These are phyloP conservation scores for Arenaria interpres DNA, from an alignment of 2,113 vertebrate genomes.

Conservation along the genomic window DNA sequence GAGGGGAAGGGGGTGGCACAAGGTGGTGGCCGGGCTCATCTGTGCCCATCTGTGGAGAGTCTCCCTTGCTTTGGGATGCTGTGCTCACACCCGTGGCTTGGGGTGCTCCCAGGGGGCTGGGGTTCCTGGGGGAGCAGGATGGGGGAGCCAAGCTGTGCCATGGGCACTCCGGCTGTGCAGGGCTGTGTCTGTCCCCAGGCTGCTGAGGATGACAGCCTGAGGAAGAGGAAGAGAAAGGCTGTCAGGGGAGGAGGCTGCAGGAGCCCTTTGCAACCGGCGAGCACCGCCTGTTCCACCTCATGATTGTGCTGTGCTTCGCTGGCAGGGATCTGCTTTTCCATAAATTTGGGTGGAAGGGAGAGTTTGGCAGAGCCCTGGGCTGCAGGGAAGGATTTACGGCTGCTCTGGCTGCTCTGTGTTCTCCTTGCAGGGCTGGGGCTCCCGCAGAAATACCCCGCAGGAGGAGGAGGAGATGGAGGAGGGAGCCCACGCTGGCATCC, in stretches of 20 bases:
- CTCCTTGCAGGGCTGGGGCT: slow-evolving; percentile 31
- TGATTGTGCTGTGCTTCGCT: background rate
- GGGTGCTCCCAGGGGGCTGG: accelerated
- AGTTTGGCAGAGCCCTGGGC: slow-evolving; percentile 56
- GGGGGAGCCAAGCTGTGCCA: background rate
- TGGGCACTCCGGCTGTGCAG: background rate
- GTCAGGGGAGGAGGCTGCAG: background rate
- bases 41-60: accelerated
- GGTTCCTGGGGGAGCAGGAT: accelerated
- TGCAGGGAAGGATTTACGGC: slow-evolving; percentile 55
- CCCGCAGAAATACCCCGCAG: background rate
- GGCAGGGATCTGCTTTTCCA: slow-evolving; percentile 59
- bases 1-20: background rate
- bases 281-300: background rate
- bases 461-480: background rate
- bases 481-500: background rate
- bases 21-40: background rate
- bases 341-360: slow-evolving; percentile 66
- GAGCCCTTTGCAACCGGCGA: background rate
- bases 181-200: background rate
- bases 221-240: background rate
- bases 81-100: accelerated
- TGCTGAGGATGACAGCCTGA: background rate
- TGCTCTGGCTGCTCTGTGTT: slow-evolving; percentile 31
- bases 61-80: background rate